These are phyloP conservation scores for Andricus curvator DNA, from an alignment of 2,888 invertebrate species.

Conservation along the genomic window DNA sequence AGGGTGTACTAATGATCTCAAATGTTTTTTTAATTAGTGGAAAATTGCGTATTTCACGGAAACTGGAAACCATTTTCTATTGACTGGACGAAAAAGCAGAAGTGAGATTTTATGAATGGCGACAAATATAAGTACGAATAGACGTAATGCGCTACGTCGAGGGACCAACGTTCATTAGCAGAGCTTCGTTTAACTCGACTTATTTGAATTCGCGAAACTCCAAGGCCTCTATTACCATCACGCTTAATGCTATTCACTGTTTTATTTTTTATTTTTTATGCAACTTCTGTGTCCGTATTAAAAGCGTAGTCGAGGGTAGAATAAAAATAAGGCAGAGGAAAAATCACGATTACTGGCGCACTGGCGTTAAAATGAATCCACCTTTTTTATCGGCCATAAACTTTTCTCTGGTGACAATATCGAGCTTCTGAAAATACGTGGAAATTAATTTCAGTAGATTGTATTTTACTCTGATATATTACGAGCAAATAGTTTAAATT, in stretches of 20 bases:
- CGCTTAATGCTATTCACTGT: conserved; percentile 17
- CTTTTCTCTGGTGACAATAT: conserved; percentile 27
- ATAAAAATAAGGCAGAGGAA: conserved; percentile 21
- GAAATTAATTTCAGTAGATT: conserved; percentile 26
- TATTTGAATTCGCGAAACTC: conserved; percentile 30
- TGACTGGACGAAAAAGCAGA: conserved; percentile 3
- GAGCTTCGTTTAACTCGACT: conserved; percentile 38
- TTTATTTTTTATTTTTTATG: conserved; percentile 27
- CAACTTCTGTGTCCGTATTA: conserved; percentile 29
- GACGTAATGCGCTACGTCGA: conserved; percentile 19
- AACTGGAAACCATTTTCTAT: background rate
- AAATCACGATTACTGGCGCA: conserved; percentile 13
- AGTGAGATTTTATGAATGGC: conserved; percentile 30
- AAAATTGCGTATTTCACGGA: background rate
- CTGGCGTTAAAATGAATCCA: conserved; percentile 29
- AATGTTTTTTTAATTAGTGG: background rate
- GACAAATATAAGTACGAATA: conserved; percentile 23
- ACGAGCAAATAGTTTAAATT: too few species aligned
- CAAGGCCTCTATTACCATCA: conserved; percentile 22
- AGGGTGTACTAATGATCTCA: conserved; percentile 15
- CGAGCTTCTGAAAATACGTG: conserved; percentile 3
- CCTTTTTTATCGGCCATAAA: conserved; percentile 28
- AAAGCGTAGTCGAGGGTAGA: conserved; percentile 7
- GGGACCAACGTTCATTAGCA: conserved; percentile 26
- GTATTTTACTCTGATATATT: background rate